A percentile compares a stretch with the other conserved stretches of the same genome.
These are phyloP conservation scores for Sceloporus undulatus DNA, from an alignment of 2,113 vertebrate species.

Conservation along the genomic window DNA sequence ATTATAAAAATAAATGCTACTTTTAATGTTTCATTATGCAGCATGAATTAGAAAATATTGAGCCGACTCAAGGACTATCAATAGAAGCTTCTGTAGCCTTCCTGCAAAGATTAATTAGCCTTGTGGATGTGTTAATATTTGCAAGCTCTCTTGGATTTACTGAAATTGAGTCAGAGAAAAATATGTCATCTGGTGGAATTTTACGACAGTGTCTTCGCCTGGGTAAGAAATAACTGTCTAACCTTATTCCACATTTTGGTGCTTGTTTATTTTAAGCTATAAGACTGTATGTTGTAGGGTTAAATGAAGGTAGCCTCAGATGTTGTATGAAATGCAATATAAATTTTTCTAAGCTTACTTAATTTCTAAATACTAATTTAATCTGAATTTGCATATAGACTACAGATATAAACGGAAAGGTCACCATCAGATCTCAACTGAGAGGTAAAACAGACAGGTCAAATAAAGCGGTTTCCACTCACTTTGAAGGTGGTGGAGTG, in stretches of 20 bases:
- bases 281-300: background rate
- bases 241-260: background rate
- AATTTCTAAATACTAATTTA: background rate
- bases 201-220: conserved; percentile 95
- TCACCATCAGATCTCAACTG: background rate
- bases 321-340: background rate
- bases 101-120: conserved; percentile 92
- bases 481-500: too few species aligned
- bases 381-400: background rate
- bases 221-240: conserved; percentile 78
- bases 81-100: conserved; percentile 93
- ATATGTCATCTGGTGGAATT: conserved; percentile 97
- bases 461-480: too few species aligned
- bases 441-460: too few species aligned
- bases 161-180: conserved; percentile 98
- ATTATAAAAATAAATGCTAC: conserved; percentile 49
- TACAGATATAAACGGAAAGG: background rate
- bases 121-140: conserved; percentile 96
- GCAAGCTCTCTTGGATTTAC: conserved; percentile 96
- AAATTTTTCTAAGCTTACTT: background rate
- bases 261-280: background rate
- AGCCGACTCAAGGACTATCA: conserved; percentile 92
- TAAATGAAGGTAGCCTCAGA: conserved; percentile 13
- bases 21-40: conserved; percentile 68
- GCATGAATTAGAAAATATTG: conserved; percentile 96